Evolutionary conservation across 2,888 invertebrate species (phyloP).

Genomic region (Geophilus truncorum): DNA sequence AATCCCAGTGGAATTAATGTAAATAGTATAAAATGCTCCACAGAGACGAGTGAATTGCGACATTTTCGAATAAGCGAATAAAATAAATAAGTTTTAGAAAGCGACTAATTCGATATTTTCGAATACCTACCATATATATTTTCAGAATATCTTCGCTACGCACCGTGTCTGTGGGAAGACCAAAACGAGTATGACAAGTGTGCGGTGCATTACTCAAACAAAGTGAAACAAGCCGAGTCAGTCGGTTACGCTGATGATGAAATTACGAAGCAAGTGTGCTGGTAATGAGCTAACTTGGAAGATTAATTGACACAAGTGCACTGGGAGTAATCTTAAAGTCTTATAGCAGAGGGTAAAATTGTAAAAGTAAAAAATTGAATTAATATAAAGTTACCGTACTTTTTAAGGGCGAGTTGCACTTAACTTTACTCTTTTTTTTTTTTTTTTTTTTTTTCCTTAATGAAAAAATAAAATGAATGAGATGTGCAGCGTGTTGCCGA

Average conservation of each 20-base stretch:
- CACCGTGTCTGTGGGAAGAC: conserved; percentile 31
- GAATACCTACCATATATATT: no score
- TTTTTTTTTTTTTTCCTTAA: neutral
- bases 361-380: neutral
- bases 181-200: conserved; percentile 27
- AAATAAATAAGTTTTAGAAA: no score
- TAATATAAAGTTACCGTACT: neutral
- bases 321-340: neutral
- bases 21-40: no score
- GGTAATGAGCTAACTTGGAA: conserved; percentile 29
- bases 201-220: conserved; percentile 5
- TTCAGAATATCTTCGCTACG: conserved; percentile 14
- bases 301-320: neutral
- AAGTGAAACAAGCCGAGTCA: neutral
- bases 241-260: neutral
- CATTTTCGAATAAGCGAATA: no score
- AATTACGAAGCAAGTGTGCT: conserved; percentile 28
- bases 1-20: no score
- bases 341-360: neutral
- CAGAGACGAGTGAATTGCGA: no score
- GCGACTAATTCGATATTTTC: no score
- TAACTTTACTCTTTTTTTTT: neutral
- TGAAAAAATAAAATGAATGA: neutral
- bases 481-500: neutral
- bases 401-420: neutral